These are phyloP conservation scores for Condylostylus longicornis DNA, from an alignment of 1,140 invertebrate species.

Conservation along the genomic window DNA sequence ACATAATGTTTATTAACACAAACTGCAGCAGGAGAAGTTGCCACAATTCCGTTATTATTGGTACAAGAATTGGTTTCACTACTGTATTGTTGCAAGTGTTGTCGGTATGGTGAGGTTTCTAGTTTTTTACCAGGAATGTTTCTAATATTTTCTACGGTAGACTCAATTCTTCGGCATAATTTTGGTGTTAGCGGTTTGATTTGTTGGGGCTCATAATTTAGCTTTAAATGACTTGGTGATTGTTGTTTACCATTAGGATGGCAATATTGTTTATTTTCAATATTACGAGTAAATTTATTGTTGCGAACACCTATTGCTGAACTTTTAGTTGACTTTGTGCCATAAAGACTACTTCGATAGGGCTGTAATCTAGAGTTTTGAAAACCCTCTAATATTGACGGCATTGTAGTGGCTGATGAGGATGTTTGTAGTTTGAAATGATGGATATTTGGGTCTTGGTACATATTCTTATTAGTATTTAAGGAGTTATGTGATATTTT, in stretches of 20 bases:
- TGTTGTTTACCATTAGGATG: conserved; percentile 3
- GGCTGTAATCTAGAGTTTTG: conserved; percentile 17
- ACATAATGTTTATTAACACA: too few relatives aligned
- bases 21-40: conserved; percentile 3
- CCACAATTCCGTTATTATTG: background rate
- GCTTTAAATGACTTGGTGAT: background rate
- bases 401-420: background rate
- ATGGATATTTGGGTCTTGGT: background rate
- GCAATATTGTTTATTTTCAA: conserved; percentile 6
- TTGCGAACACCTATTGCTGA: conserved; percentile 12
- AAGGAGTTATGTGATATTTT: too few relatives aligned
- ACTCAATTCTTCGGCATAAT: conserved; percentile 25
- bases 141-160: conserved; percentile 2
- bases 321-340: conserved; percentile 9
- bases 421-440: too few relatives aligned
- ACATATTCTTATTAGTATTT: background rate
- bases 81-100: background rate
- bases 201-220: conserved; percentile 2
- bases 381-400: background rate
- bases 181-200: conserved; percentile 25
- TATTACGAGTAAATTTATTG: background rate
- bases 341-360: conserved; percentile 17
- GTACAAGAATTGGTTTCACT: background rate
- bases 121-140: conserved; percentile 2
- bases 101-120: conserved; percentile 14